Conservation (phyloP, 30 jellyfish, hydroid and myxozoan genomes). For the Catostylus mosaicus region DNA sequence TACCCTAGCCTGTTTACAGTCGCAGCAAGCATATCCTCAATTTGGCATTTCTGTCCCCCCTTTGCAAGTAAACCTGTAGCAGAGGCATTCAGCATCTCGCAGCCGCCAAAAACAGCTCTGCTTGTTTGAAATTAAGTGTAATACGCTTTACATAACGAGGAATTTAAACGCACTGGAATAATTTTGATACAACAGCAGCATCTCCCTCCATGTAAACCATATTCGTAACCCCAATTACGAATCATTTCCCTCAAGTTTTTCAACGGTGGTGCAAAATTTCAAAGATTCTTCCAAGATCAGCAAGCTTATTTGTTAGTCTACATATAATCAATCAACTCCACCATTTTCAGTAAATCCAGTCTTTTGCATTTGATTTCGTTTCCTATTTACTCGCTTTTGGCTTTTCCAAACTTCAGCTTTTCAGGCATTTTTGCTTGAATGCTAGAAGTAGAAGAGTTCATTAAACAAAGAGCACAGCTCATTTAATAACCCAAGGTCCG, state of each 20-base stretch:
- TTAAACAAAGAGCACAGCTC: background rate
- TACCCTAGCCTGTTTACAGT: too few species aligned
- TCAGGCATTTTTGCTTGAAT: slow-evolving; percentile 68
- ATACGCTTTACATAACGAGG: too few species aligned
- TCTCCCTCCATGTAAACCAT: too few species aligned
- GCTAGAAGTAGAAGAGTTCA: background rate
- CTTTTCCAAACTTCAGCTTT: slow-evolving; percentile 62
- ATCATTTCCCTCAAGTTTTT: background rate
- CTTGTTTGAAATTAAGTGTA: too few species aligned
- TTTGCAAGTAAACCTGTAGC: too few species aligned
- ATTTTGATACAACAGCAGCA: too few species aligned
- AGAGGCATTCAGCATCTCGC: too few species aligned
- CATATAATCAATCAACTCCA: background rate
- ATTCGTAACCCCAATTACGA: too few species aligned
- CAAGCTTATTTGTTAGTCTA: background rate
- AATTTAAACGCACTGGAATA: too few species aligned
- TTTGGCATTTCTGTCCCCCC: too few species aligned
- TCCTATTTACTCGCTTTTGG: slow-evolving; percentile 37
- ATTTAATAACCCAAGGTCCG: background rate
- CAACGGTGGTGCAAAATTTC: background rate
- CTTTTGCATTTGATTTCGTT: slow-evolving; percentile 3
- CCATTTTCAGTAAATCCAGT: background rate
- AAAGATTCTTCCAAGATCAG: background rate
- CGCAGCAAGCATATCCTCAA: too few species aligned
- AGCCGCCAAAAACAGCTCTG: too few species aligned